Evolutionary conservation across 2,797 vertebrate species (phyloP), one percentile per base, ranked within the genome.

Genomic region (Phoxinus dragarum): DNA sequence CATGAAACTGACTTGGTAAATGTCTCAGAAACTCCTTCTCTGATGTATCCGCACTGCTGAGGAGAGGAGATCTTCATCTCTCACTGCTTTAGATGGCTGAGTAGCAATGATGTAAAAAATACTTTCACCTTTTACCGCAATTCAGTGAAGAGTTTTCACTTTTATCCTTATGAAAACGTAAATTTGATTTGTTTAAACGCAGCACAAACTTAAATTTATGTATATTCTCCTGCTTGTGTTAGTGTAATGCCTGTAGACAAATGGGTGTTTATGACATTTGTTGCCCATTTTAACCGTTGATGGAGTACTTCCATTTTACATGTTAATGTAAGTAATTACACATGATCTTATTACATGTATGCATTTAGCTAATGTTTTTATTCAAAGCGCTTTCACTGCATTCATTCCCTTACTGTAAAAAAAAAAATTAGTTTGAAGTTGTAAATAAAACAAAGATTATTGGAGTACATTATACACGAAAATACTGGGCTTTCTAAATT

Each of bases 1-100:
- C 34, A 77, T 82, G 23, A 82, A 73, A 82, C 54, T 47, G 54
- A 73, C 81, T 61, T 34, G 17, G 54, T 47, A 61, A 75, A 75
- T 83, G 75, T 83, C 56, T 82, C 40, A 64, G 31, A 73, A 82
- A 74, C 31, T 64, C 68, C 1, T 47, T 5, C 52, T 47, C 71
- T 83, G 71, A 83, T 75, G 42, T 66, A 64, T 66, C 81, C 61
- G 31, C 21, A 73, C 38, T 73, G 69, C 19, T 82, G 38, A 56
- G 81, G 31, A 11, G 40, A 74, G 31, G 31, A 52, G 44, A 31
- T 83, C 59, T 36, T 81, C 67, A 66, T 42, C 56, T 49, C 31
- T 83, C 9, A 0, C 12, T 49, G 21, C 14, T 49, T 67, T 21
- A 21, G 38, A 31, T 31, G 76, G 38, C 76, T 31, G 56, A 21